phyloP scores from a whole-genome alignment of 2,113 vertebrate genomes.

The Scopus umbretta region DNA sequence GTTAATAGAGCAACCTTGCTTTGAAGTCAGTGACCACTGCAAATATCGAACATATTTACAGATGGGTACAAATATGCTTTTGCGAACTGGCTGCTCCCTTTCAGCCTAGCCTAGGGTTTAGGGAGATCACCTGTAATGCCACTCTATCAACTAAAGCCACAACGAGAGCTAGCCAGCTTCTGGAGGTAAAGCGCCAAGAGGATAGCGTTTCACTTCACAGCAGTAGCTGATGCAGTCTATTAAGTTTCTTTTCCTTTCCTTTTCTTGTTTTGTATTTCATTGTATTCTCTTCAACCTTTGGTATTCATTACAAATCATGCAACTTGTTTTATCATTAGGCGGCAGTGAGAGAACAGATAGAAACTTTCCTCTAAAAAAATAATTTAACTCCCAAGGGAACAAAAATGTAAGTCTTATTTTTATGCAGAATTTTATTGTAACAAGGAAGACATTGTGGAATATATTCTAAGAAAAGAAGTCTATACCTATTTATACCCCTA shows the following conservation, averaged over 20 bases:
- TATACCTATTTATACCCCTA: neutral
- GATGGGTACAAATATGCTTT: neutral
- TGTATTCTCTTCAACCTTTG: neutral
- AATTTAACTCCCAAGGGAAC: neutral
- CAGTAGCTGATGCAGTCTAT: neutral
- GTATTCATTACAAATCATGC: neutral
- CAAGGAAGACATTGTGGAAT: neutral
- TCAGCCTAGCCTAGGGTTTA: neutral
- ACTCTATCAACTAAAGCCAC: neutral
- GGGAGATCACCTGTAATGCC: neutral
- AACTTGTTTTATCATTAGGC: neutral
- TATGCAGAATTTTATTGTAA: neutral
- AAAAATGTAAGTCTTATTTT: neutral
- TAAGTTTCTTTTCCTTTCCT: neutral
- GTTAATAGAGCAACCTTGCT: neutral
- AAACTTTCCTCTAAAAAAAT: neutral
- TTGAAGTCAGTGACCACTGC: neutral
- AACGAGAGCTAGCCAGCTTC: neutral
- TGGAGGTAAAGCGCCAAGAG: neutral
- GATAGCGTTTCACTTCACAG: neutral
- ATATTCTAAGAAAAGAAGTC: neutral
- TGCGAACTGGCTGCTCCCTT: neutral
- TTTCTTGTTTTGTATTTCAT: neutral
- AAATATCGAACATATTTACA: constrained; percentile 2
- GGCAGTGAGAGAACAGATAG: neutral